Evolutionary conservation across 2,797 vertebrate genomes (phyloP).

Genomic region (Pelochelys cantorii): DNA sequence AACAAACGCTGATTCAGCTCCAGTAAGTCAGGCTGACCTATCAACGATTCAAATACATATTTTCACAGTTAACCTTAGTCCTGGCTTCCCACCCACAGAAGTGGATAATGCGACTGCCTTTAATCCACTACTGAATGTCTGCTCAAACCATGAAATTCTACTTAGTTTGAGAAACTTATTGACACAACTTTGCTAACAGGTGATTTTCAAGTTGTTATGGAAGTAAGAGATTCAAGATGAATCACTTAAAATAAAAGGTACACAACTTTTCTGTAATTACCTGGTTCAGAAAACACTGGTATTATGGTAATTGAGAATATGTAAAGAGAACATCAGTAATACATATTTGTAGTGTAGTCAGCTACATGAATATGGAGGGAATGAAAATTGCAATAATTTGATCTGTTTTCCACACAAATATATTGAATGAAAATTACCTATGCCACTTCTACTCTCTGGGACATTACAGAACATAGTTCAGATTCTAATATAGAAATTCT

Average conservation of each 20-base stretch:
- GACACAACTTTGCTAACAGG: constrained; percentile 42
- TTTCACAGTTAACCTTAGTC: not conserved
- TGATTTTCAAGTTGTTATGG: constrained; percentile 31
- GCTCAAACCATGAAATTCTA: constrained; percentile 14
- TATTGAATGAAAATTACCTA: constrained; percentile 35
- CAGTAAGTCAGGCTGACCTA: constrained; percentile 19
- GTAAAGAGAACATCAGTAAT: not conserved
- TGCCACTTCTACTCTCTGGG: not conserved
- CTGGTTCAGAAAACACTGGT: constrained; percentile 21
- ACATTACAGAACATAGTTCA: constrained; percentile 6
- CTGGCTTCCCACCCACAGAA: not conserved
- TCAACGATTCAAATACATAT: not conserved
- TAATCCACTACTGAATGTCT: constrained; percentile 28
- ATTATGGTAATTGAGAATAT: not conserved
- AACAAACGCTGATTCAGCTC: not conserved
- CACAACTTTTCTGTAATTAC: constrained; percentile 16
- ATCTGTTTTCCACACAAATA: constrained; percentile 34
- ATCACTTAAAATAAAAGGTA: constrained; percentile 32
- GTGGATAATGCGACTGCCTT: not conserved
- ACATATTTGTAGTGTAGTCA: constrained; percentile 6
- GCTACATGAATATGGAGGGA: not conserved
- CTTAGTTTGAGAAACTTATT: constrained; percentile 32
- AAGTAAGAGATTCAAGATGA: constrained; percentile 34
- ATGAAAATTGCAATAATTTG: not conserved
- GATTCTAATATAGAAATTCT: constrained; percentile 5